Base-by-base conservation (phyloP, 2,113 vertebrate genomes). In the Cyprinodon variegatus region DNA sequence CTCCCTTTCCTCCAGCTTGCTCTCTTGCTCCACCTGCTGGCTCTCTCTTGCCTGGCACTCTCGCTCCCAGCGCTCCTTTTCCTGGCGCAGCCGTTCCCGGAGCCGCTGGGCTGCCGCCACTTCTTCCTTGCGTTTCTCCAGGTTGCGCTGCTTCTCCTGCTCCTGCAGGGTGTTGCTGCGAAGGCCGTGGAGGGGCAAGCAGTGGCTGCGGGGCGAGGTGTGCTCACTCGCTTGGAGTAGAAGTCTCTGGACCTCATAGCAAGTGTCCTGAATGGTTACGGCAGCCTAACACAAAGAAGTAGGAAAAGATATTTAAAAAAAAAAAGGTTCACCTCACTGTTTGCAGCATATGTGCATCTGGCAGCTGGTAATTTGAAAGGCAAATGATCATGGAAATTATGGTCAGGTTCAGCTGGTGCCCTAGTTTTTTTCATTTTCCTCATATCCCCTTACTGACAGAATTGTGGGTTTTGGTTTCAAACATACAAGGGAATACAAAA, bases 61-160 rank as follows among this genome's bases (percentile, higher is more conserved):
- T 0, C 94, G 91, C 68, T 97, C 96, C 96, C 96, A 96, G 70
- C 95, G 95, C 70, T 96, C 96, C 87, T 93, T 95, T 65, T 98
- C 96, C 76, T 92, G 94, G 59, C 94, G 95, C 70, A 98, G 92
- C 46, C 93, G 94, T 45, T 72, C 89, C 88, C 96, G 96, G 5
- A 96, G 94, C 38, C 95, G 95, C 80, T 95, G 95, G 0, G 95
- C 87, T 0, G 92, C 90, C 0, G 81, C 96, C 78, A 95, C 83
- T 38, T 99, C 97, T 76, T 98, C 97, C 1, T 96, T 95, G 72
- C 95, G 95, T 72, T 97, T 97, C 75, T 98, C 97, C 0, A 96
- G 95, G 93, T 97, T 97, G 1, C 97, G 88, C 76, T 97, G 96
- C 48, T 97, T 96, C 88, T 98, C 98, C 91, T 98, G 98, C 82